Percentiles rank a stretch among this genome's conserved stretches.
These are phyloP conservation scores for Myotis lucifugus DNA, from an alignment of 2,113 vertebrate species.

Conservation along the genomic window DNA sequence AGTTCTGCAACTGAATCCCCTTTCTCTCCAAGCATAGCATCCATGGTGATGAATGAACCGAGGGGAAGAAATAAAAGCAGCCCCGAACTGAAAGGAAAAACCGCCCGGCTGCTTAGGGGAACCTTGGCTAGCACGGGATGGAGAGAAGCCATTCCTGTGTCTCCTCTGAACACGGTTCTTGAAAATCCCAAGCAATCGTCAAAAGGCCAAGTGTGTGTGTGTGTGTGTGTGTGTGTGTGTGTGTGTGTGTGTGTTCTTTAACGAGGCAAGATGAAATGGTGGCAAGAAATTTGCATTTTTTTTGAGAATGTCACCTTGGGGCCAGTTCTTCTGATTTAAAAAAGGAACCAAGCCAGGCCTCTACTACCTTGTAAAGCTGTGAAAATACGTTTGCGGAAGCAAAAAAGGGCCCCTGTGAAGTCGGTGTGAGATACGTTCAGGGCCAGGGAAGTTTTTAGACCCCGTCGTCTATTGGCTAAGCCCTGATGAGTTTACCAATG, in stretches of 20 bases:
- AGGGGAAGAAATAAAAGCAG: neutral
- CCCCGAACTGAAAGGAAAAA: neutral
- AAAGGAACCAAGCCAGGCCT: neutral
- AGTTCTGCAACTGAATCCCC: neutral
- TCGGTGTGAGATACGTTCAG: neutral
- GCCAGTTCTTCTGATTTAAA: neutral
- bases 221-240: neutral
- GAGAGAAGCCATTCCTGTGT: neutral
- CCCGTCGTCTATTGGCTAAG: neutral
- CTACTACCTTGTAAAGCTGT: neutral
- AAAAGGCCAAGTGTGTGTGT: no score
- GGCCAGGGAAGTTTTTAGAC: neutral
- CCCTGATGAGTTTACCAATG: neutral
- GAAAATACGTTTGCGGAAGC: neutral
- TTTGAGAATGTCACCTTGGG: neutral
- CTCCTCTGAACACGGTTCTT: neutral
- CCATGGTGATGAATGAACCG: neutral
- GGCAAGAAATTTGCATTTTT: neutral
- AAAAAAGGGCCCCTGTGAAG: neutral
- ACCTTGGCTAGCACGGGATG: neutral
- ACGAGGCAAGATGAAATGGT: neutral
- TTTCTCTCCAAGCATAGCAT: conserved; percentile 31
- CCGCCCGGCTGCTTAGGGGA: neutral
- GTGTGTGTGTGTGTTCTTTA: neutral
- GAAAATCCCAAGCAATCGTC: neutral